These are phyloP conservation scores for Aphidius colemani DNA, from an alignment of 2,888 invertebrate genomes.

Conservation along the genomic window DNA sequence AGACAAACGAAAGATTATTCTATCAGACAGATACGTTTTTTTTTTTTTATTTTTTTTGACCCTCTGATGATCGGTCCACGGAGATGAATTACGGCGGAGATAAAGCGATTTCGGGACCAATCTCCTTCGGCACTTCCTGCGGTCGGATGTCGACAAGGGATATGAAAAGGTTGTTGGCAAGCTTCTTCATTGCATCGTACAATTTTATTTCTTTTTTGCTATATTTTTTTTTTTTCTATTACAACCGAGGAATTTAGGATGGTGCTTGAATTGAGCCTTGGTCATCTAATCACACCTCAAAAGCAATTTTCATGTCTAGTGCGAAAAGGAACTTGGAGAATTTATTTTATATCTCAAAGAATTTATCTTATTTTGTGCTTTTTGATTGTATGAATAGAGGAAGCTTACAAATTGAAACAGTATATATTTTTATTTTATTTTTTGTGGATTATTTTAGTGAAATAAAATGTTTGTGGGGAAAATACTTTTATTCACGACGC, in stretches of 20 bases:
- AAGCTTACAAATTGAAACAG: too few species aligned
- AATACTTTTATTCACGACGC: not conserved
- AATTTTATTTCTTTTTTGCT: too few species aligned
- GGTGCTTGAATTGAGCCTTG: slow-evolving; percentile 7
- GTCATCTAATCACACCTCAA: slow-evolving; percentile 11
- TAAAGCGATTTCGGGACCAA: slow-evolving; percentile 50
- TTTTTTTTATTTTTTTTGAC: slow-evolving; percentile 10
- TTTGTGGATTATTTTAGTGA: too few species aligned
- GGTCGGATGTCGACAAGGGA: slow-evolving; percentile 39
- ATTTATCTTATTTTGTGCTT: too few species aligned
- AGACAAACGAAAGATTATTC: not conserved
- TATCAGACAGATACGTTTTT: not conserved
- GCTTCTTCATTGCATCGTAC: too few species aligned
- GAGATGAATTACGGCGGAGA: slow-evolving; percentile 46
- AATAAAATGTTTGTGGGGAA: not conserved
- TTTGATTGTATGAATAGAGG: too few species aligned
- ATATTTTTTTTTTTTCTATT: too few species aligned
- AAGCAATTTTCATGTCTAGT: slow-evolving; percentile 6
- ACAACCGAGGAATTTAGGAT: too few species aligned
- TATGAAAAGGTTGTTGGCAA: slow-evolving; percentile 14
- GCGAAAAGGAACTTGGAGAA: slow-evolving; percentile 2
- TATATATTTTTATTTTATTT: too few species aligned
- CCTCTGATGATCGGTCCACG: slow-evolving; percentile 35
- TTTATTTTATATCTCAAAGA: too few species aligned
- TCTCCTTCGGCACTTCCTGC: slow-evolving; percentile 50